phyloP scores from a whole-genome alignment of 2,113 vertebrate species.

The Carettochelys insculpta region DNA sequence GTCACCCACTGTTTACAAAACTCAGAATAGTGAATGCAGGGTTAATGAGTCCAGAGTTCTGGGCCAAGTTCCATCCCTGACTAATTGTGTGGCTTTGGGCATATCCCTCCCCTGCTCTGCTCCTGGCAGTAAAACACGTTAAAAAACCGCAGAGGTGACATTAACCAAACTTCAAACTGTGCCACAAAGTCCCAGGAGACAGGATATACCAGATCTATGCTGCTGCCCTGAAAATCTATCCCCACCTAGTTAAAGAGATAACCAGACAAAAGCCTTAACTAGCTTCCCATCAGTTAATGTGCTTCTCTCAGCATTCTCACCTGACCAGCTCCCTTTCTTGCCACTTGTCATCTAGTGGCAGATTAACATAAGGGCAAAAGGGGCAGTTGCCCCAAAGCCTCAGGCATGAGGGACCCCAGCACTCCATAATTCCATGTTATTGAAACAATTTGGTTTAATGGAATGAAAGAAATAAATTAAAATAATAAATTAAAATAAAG shows the following conservation, averaged over 20 bases:
- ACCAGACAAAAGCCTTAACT: neutral
- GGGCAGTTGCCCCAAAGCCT: too few species aligned
- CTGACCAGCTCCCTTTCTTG: neutral
- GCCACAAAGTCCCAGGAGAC: neutral
- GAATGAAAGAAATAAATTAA: too few species aligned
- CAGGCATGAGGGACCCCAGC: too few species aligned
- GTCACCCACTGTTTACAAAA: neutral
- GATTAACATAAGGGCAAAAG: too few species aligned
- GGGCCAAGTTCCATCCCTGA: neutral
- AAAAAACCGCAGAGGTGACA: neutral
- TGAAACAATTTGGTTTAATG: too few species aligned
- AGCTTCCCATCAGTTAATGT: neutral
- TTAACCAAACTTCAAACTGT: neutral
- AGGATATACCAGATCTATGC: neutral
- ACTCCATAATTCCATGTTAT: too few species aligned
- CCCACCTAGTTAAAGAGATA: neutral
- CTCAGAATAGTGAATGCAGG: neutral
- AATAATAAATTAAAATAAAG: too few species aligned
- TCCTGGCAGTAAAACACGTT: neutral
- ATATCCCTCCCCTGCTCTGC: rapidly evolving
- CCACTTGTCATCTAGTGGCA: too few species aligned
- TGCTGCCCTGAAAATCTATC: neutral
- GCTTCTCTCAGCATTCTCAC: neutral
- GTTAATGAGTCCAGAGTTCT: neutral
- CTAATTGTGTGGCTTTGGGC: neutral